Base-by-base conservation (phyloP, 64 coral and sea anemone genomes). In the Trachythela sp. region DNA sequence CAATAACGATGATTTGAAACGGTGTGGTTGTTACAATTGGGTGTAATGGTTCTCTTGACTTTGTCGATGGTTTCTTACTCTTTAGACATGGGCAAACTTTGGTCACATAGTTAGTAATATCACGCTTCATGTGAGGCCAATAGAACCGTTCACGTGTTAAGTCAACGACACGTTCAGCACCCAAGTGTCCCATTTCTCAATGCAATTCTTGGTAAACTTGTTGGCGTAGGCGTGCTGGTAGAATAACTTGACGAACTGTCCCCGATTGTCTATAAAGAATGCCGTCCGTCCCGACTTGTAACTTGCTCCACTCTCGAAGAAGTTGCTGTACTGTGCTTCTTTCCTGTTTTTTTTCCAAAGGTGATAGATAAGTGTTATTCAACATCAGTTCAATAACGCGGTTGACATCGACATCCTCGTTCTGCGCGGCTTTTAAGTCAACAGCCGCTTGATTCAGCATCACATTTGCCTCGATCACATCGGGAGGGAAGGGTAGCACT, bases 91-190 rank as follows among this genome's bases (percentile, higher is more conserved):
- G 48, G 30, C 64, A 70, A 4, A 70, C 64, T 70, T 70, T 70
- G 4, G 64, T 70, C 24, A 70, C 64, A 32, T 64, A 36, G 34
- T 87, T n/a, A 18, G 43, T 51, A 6, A 87, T 56, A 7, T 87
- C 85, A 9, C 32, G 43, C 26, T 29, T 9, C 86, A 87, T 87
- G 31, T 36, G 13, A 87, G 52, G 86, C 86, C 86, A 87, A 24
- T 15, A 87, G 30, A 84, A 84, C 37, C 86, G 26, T 38, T 20
- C 18, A 3, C 86, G 37, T 2, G 86, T 49, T 22, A 87, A 24
- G 39, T 87, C 86, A 4, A 87, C 13, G 6, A 58, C 31, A 4
- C 86, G 32, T 41, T 36, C 86, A 2, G 36, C 59, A 4, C 30
- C 50, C 8, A 88, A 71, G 13, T 88, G 54, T 10, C 58, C 86